Evolutionary conservation across 2,797 vertebrate species (phyloP).

Genomic region (Semotilus atromaculatus): DNA sequence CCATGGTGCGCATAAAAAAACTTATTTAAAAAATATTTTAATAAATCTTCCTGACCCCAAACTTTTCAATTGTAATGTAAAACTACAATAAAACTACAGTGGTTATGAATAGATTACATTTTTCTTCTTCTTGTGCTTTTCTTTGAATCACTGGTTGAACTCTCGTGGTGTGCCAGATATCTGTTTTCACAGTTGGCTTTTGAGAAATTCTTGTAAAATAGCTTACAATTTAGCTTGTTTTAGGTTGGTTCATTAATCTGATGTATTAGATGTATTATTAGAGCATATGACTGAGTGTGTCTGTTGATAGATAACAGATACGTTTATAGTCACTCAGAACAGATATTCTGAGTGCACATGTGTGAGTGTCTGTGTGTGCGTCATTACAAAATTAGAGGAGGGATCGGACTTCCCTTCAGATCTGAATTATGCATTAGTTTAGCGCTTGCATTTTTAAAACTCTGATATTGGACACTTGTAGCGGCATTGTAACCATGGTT

Average conservation of each 20-base stretch:
- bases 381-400: neutral
- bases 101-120: neutral
- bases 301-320: neutral
- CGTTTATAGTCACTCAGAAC: neutral
- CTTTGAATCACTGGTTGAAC: neutral
- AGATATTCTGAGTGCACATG: neutral
- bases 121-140: neutral
- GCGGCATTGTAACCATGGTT: slow-evolving; percentile 30
- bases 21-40: neutral
- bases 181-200: neutral
- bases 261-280: neutral
- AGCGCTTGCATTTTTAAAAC: slow-evolving; percentile 46
- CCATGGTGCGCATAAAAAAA: neutral
- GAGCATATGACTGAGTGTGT: neutral
- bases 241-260: slow-evolving; percentile 14
- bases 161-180: neutral
- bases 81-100: too few species aligned
- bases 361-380: neutral
- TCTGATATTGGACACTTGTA: slow-evolving; percentile 36
- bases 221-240: slow-evolving; percentile 1
- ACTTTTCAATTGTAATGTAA: neutral
- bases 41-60: neutral
- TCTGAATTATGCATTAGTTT: slow-evolving; percentile 39
- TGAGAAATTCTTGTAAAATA: neutral
- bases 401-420: slow-evolving; percentile 13